phyloP scores from a whole-genome alignment of 1,140 invertebrate species.

The Drosophila orena region DNA sequence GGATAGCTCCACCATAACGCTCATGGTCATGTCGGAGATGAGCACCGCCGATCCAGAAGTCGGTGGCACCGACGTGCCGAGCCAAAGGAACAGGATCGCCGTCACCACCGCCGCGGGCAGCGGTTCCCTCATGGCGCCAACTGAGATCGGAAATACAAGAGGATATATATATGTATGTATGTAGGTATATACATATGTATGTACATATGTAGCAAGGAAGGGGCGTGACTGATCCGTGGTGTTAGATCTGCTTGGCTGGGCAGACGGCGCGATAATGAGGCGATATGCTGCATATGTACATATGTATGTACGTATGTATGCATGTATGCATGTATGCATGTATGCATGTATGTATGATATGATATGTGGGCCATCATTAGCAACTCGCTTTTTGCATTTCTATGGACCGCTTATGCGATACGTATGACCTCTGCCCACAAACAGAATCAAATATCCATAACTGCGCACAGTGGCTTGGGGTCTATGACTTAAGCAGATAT shows the following conservation, averaged over 20 bases:
- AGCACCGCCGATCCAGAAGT: slow-evolving; percentile 85
- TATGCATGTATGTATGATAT: not conserved
- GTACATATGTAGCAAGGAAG: not conserved
- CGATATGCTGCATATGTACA: slow-evolving; percentile 8
- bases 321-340: not conserved
- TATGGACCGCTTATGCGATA: slow-evolving; percentile 21
- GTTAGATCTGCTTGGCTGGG: slow-evolving; percentile 26
- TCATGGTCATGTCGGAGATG: slow-evolving; percentile 88
- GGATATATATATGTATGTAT: not conserved
- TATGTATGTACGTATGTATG: not conserved
- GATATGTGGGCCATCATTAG: slow-evolving; percentile 69
- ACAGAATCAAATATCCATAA: slow-evolving; percentile 49
- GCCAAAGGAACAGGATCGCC: slow-evolving; percentile 45
- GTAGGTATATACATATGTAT: not conserved
- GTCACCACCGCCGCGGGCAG: slow-evolving; percentile 46
- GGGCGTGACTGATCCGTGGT: slow-evolving; percentile 2
- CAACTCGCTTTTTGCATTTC: slow-evolving; percentile 60
- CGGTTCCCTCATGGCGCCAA: slow-evolving; percentile 46
- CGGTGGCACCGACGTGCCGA: slow-evolving; percentile 40
- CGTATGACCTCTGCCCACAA: slow-evolving; percentile 53
- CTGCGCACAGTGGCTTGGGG: slow-evolving; percentile 47
- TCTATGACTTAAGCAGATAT: not conserved
- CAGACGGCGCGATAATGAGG: slow-evolving; percentile 38
- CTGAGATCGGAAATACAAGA: not conserved
- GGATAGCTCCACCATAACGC: slow-evolving; percentile 88